Conservation (phyloP, 2,888 invertebrate genomes). For the Clivina fossor region DNA sequence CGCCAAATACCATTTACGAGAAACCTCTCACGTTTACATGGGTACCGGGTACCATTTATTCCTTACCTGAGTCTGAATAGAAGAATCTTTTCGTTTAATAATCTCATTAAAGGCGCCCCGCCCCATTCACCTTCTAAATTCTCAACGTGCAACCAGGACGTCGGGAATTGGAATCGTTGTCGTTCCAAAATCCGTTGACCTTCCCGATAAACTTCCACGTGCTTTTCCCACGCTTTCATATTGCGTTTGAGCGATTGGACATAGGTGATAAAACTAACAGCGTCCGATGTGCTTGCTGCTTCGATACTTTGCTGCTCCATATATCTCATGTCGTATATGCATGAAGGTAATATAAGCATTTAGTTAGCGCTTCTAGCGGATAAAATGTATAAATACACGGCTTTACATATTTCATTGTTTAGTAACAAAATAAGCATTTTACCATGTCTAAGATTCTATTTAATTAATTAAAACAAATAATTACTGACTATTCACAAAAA, state of each 20-base stretch:
- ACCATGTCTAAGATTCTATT: too few species aligned
- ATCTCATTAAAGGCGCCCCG: conserved; percentile 99
- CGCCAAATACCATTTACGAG: too few species aligned
- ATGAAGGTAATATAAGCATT: too few species aligned
- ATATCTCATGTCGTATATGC: too few species aligned
- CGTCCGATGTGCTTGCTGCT: conserved; percentile 97
- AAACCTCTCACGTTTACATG: too few species aligned
- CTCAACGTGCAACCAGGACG: conserved; percentile 96
- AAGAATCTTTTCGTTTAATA: conserved; percentile 95
- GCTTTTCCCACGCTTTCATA: conserved; percentile 85
- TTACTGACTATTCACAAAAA: too few species aligned
- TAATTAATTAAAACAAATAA: too few species aligned
- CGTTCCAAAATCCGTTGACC: conserved; percentile 96
- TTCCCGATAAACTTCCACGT: conserved; percentile 92
- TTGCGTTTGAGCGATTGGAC: conserved; percentile 97
- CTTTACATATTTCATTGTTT: too few species aligned
- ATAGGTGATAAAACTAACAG: conserved; percentile 97
- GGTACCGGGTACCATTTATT: too few species aligned
- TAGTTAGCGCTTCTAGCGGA: too few species aligned
- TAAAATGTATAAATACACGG: too few species aligned
- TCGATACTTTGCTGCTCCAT: conserved; percentile 98
- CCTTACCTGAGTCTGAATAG: conserved; percentile 93
- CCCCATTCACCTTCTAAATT: conserved; percentile 99
- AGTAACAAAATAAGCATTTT: too few species aligned
- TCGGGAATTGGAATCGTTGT: conserved; percentile 96